Evolutionary conservation across 92 coral and sea anemone genomes (phyloP), one percentile per base, ranked within the genome.

Genomic region (Epizoanthus rinbou): DNA sequence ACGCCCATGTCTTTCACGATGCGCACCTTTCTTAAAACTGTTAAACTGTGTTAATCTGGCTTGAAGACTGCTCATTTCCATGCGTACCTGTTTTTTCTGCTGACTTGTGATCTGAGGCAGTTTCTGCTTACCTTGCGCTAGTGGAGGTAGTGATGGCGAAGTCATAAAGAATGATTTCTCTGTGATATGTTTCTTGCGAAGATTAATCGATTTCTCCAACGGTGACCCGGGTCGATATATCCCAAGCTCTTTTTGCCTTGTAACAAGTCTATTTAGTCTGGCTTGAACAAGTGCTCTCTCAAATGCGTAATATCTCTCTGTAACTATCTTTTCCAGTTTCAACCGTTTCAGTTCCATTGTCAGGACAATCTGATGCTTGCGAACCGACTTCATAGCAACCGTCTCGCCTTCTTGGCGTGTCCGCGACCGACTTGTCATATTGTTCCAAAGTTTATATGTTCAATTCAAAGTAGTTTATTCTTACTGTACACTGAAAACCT

Each of bases 291-390:
- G 82, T 5, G 96, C 85, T 74, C 79, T 93, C 84, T 96, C 99
- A 62, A 93, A 94, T 14, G 64, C 59, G 70, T 91, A 91, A 57
- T 88, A 93, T 71, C 94, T 84, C 59, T 94, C 93, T 2, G 89
- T 63, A 85, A 94, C 91, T 43, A 91, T 90, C 80, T 86, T 82
- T 79, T 94, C 95, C 80, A 90, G 91, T 56, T 89, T 89, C 19
- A 96, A 76, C 2, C 97, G 85, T 63, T 94, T 94, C 50, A 96
- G 93, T 74, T 94, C 98, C 63, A 91, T 60, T 54, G 87, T 88
- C 43, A 96, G 85, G 31, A 92, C 65, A 64, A 96, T 90, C 71
- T 96, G 96, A 73, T 96, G 95, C 56, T 92, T 96, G 72, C 97
- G 88, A 64, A 94, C 92, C 17, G 94, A 93, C 28, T 87, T 93